Evolutionary conservation across 2,797 vertebrate genomes (phyloP).

Genomic region (Rhinogobio ventralis): DNA sequence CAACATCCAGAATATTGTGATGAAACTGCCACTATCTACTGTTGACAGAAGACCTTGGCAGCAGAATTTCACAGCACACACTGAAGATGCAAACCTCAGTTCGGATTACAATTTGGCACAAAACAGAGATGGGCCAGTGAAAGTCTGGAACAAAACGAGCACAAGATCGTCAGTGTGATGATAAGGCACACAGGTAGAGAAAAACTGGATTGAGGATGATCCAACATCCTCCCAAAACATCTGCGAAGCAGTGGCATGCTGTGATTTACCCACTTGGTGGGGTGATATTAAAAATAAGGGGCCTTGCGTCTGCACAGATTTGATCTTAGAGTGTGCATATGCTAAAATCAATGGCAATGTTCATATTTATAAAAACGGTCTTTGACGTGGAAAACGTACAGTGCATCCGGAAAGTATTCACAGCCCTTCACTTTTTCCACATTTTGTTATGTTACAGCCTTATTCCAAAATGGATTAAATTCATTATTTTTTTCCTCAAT

Average conservation of each 20-base stretch:
- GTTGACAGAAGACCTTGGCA: constrained; percentile 35
- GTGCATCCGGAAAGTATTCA: no score
- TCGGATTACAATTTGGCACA: constrained; percentile 29
- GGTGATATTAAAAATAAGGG: not conserved
- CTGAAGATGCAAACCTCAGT: constrained; percentile 20
- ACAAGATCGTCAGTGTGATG: constrained; percentile 40
- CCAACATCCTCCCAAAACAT: constrained; percentile 28
- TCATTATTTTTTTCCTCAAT: no score
- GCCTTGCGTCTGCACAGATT: not conserved
- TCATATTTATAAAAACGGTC: not conserved
- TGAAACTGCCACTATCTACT: constrained; percentile 12
- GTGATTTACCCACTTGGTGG: not conserved
- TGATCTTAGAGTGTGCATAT: not conserved
- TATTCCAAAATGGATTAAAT: no score
- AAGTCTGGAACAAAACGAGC: constrained; percentile 28
- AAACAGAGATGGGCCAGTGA: not conserved
- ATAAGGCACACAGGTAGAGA: constrained; percentile 14
- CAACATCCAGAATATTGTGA: constrained; percentile 6
- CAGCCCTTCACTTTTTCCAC: no score
- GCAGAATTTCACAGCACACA: constrained; percentile 23
- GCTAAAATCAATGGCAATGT: not conserved
- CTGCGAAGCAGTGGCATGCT: constrained; percentile 17
- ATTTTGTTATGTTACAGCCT: no score
- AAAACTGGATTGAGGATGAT: constrained; percentile 25
- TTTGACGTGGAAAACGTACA: not conserved